Conservation (phyloP, 2,797 vertebrate species). For the Sebastes paucispinis region DNA sequence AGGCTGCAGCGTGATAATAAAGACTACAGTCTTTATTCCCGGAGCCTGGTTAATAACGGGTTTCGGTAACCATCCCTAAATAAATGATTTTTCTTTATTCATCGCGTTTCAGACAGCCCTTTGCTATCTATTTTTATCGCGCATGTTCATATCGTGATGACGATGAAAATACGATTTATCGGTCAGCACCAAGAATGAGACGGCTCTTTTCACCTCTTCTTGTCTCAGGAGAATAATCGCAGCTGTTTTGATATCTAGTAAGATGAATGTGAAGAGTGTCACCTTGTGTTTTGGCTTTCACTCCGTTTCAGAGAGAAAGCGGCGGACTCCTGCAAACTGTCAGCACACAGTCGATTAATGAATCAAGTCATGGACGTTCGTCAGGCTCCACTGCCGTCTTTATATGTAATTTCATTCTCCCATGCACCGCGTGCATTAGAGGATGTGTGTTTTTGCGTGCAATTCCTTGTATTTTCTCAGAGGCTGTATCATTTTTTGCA, state of each 20-base stretch:
- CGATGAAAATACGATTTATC: no score
- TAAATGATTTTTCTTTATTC: no score
- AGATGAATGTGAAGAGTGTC: slow-evolving; percentile 6
- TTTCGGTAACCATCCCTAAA: no score
- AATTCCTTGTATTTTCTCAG: background rate
- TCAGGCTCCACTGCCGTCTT: slow-evolving; percentile 2
- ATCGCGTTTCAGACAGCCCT: no score
- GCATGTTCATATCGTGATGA: no score
- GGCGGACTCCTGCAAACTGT: background rate
- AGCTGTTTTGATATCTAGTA: background rate
- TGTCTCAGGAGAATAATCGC: background rate
- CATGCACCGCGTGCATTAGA: background rate
- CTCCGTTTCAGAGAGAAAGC: background rate
- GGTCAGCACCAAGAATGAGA: background rate
- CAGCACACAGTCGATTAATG: slow-evolving; percentile 9
- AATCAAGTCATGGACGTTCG: background rate
- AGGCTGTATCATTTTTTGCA: background rate
- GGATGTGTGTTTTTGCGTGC: background rate
- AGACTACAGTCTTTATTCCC: no score
- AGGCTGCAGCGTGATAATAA: accelerated
- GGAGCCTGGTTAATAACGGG: no score
- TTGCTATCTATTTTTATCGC: no score
- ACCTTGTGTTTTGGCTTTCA: background rate
- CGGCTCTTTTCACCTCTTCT: background rate
- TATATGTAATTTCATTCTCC: background rate